phyloP scores from a whole-genome alignment of 1,140 invertebrate species.

The Lasaia peninsularis region DNA sequence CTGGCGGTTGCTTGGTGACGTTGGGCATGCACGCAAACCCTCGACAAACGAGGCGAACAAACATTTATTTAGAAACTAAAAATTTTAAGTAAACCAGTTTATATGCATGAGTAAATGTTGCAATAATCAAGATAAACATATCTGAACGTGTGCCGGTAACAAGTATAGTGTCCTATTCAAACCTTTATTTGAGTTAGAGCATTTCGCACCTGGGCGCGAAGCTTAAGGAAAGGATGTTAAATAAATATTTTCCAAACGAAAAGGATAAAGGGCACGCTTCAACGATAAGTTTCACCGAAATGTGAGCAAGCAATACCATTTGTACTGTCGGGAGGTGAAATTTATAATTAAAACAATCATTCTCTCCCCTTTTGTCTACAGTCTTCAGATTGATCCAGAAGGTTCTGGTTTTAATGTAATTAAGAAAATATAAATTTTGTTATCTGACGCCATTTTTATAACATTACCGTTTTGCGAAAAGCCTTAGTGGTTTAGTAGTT shows the following conservation, averaged over 20 bases:
- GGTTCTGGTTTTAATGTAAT: too few species aligned
- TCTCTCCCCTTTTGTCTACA: not conserved
- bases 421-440: too few species aligned
- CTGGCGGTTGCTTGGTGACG: too few species aligned
- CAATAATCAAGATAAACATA: slow-evolving; percentile 3
- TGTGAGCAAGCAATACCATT: slow-evolving; percentile 43
- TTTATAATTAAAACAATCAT: slow-evolving; percentile 4
- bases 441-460: too few species aligned
- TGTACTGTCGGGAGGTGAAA: not conserved
- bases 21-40: too few species aligned
- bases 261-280: slow-evolving; percentile 58
- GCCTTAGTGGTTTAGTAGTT: too few species aligned
- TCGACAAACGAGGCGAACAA: too few species aligned
- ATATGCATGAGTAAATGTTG: too few species aligned
- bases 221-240: slow-evolving; percentile 66
- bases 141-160: slow-evolving; percentile 27
- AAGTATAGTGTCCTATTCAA: slow-evolving; percentile 47
- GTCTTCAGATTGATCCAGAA: too few species aligned
- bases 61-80: too few species aligned
- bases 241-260: slow-evolving; percentile 68
- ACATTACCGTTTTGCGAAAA: too few species aligned
- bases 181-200: slow-evolving; percentile 60
- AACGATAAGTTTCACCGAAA: slow-evolving; percentile 52
- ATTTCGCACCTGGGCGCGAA: slow-evolving; percentile 57
- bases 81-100: too few species aligned